Conservation (phyloP, 2,888 invertebrate species). For the Mesoligia furuncula region DNA sequence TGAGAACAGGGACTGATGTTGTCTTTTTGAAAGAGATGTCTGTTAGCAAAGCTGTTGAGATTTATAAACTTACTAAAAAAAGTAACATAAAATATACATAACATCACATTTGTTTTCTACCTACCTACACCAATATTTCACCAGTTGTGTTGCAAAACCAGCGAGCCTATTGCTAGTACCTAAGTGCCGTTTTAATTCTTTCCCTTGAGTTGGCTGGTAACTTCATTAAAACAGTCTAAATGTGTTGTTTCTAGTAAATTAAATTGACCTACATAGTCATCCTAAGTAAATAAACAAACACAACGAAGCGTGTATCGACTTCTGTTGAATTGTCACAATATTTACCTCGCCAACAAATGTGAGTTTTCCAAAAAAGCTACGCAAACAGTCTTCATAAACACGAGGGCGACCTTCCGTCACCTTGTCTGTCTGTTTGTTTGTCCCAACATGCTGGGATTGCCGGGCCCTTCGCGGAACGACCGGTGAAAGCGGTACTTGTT, state of each 20-base stretch:
- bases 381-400: slow-evolving; percentile 68
- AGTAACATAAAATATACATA: neutral
- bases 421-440: slow-evolving; percentile 76
- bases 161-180: neutral
- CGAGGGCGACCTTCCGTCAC: slow-evolving; percentile 69
- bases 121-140: neutral
- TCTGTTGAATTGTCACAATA: slow-evolving; percentile 52
- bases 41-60: neutral
- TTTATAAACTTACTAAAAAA: neutral
- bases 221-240: neutral
- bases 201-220: neutral
- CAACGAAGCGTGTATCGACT: slow-evolving; percentile 27
- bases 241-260: neutral
- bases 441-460: slow-evolving; percentile 25
- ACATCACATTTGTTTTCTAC: neutral
- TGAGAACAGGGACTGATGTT: neutral
- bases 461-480: slow-evolving; percentile 48
- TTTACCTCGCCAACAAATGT: slow-evolving; percentile 67
- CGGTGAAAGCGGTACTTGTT: slow-evolving; percentile 63
- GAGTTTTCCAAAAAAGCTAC: slow-evolving; percentile 66
- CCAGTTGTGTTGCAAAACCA: neutral
- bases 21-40: neutral
- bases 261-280: slow-evolving; percentile 22
- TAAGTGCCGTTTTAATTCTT: neutral
- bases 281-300: slow-evolving; percentile 37